phyloP scores from a whole-genome alignment of 2,888 invertebrate genomes.

The Hemithea aestivaria region DNA sequence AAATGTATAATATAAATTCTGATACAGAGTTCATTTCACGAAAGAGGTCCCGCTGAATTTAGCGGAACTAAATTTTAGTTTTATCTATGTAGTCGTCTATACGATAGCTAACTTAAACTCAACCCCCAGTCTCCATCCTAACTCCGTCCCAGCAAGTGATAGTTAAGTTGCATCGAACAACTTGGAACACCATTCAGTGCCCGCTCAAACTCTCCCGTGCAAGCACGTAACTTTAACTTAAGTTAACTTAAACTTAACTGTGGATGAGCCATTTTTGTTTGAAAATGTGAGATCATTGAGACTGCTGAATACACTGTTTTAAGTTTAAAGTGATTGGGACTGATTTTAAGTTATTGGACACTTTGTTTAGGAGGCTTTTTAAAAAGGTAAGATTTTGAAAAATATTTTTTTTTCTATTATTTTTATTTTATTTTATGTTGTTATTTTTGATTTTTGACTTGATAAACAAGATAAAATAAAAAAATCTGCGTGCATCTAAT shows the following conservation, averaged over 20 bases:
- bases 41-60: too few relatives aligned
- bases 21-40: too few relatives aligned
- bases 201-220: constrained; percentile 18
- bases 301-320: constrained; percentile 13
- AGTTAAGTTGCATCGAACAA: constrained; percentile 32
- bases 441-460: too few relatives aligned
- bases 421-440: too few relatives aligned
- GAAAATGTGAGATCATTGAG: constrained; percentile 73
- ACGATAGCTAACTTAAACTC: too few relatives aligned
- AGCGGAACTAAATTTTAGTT: too few relatives aligned
- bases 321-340: constrained; percentile 33
- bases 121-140: constrained; percentile 6
- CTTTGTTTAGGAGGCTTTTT: constrained; percentile 34
- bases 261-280: constrained; percentile 71
- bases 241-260: constrained; percentile 22
- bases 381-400: constrained; percentile 38
- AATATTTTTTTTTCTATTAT: constrained; percentile 2
- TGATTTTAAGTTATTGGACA: constrained; percentile 35
- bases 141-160: constrained; percentile 37
- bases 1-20: too few relatives aligned
- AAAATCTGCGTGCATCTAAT: too few relatives aligned
- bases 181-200: constrained; percentile 20
- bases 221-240: constrained; percentile 22
- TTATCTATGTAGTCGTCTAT: too few relatives aligned
- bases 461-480: too few relatives aligned